Evolutionary conservation across 1,140 invertebrate genomes (phyloP).

Genomic region (Amphibalanus amphitrite): DNA sequence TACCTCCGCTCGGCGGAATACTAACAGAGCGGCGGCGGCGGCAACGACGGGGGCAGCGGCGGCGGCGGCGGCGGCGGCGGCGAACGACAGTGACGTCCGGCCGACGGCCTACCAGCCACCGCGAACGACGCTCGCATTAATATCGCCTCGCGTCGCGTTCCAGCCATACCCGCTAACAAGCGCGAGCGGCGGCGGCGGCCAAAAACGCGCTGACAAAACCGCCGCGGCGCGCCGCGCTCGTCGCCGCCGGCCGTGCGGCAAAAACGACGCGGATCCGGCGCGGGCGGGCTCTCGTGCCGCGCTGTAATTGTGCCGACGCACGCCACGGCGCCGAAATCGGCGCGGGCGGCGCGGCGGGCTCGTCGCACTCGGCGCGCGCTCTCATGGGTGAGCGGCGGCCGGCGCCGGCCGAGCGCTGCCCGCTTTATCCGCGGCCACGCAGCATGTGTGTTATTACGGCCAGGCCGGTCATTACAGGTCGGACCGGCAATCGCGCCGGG

Average conservation of each 20-base stretch:
- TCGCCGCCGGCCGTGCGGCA: background rate
- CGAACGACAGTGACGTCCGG: too few species aligned
- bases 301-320: background rate
- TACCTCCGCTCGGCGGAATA: background rate
- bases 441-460: background rate
- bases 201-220: background rate
- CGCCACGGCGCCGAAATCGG: background rate
- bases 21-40: background rate
- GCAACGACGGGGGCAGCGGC: too few species aligned
- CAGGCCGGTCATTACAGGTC: background rate
- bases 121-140: background rate
- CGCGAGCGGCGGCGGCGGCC: background rate
- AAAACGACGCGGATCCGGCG: background rate
- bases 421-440: background rate
- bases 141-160: background rate
- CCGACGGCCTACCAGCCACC: background rate
- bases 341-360: too few species aligned
- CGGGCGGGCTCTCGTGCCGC: background rate
- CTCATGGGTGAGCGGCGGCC: background rate
- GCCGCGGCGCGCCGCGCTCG: too few species aligned
- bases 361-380: background rate
- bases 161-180: background rate
- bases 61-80: too few species aligned
- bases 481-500: background rate
- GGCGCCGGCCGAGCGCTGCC: too few species aligned